Evolutionary conservation across 2,888 invertebrate genomes (phyloP).

Genomic region (Thyatira batis): DNA sequence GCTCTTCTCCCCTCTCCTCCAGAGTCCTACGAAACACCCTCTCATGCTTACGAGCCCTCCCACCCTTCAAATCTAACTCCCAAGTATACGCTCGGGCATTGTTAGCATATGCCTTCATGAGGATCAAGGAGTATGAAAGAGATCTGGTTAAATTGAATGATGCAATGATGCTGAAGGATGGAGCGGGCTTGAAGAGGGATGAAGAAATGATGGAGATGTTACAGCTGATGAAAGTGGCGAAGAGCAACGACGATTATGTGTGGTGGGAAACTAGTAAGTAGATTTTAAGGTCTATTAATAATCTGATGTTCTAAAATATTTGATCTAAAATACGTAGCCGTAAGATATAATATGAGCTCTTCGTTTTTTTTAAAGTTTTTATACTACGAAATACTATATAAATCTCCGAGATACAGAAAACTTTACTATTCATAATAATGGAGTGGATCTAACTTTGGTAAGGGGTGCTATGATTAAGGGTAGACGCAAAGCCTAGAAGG

Average conservation of each 20-base stretch:
- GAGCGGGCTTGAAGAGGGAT: slow-evolving; percentile 43
- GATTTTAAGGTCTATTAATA: neutral
- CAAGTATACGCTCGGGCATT: slow-evolving; percentile 61
- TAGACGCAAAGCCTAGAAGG: too few relatives aligned
- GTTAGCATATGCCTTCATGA: slow-evolving; percentile 59
- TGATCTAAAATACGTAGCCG: too few relatives aligned
- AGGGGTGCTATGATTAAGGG: too few relatives aligned
- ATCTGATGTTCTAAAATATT: too few relatives aligned
- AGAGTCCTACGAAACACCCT: slow-evolving; percentile 80
- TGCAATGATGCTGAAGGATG: slow-evolving; percentile 13
- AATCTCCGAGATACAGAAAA: too few relatives aligned
- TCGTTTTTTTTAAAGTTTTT: too few relatives aligned
- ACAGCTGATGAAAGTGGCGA: slow-evolving; percentile 57
- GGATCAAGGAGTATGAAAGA: slow-evolving; percentile 54
- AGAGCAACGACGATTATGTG: slow-evolving; percentile 80
- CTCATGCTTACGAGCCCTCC: slow-evolving; percentile 81
- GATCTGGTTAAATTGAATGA: slow-evolving; percentile 40
- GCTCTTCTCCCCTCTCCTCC: slow-evolving; percentile 72
- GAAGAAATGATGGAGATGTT: slow-evolving; percentile 55
- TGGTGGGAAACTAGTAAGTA: slow-evolving; percentile 90
- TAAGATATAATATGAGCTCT: too few relatives aligned
- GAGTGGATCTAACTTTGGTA: too few relatives aligned
- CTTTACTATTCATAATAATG: too few relatives aligned
- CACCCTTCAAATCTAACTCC: slow-evolving; percentile 46
- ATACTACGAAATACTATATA: too few relatives aligned